phyloP scores from a whole-genome alignment of 2,797 vertebrate species.

The Anguilla megastoma region DNA sequence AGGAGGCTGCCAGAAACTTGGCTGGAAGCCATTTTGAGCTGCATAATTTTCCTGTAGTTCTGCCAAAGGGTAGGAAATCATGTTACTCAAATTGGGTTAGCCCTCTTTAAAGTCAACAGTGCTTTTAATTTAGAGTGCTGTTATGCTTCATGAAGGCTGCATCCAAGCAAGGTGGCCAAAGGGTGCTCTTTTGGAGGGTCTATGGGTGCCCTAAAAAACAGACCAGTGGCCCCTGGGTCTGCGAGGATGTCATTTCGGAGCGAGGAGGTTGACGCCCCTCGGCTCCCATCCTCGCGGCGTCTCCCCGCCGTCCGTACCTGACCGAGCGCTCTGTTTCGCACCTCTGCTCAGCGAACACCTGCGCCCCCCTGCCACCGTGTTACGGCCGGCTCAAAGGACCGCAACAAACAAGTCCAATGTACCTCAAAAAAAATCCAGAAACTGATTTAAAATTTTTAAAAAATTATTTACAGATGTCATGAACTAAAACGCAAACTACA shows the following conservation, averaged over 20 bases:
- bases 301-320: not conserved
- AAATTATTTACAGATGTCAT: too few relatives aligned
- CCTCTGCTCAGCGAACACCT: not conserved
- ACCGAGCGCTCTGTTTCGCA: not conserved
- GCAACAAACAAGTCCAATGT: too few relatives aligned
- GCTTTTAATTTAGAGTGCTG: constrained; percentile 25
- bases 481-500: too few relatives aligned
- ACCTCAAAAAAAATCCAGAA: too few relatives aligned
- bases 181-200: not conserved
- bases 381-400: too few relatives aligned
- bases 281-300: not conserved
- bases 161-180: not conserved
- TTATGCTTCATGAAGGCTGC: not conserved
- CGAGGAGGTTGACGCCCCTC: not conserved
- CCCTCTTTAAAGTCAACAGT: constrained; percentile 15
- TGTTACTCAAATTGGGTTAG: constrained; percentile 24
- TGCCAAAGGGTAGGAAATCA: constrained; percentile 30
- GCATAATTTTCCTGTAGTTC: constrained; percentile 1
- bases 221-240: not conserved
- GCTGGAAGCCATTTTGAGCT: constrained; percentile 26
- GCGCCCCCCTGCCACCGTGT: not conserved
- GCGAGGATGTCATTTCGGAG: not conserved
- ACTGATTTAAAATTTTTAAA: too few relatives aligned
- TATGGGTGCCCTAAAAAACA: not conserved
- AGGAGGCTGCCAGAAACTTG: constrained; percentile 13